A percentile compares a stretch with the other conserved stretches of the same genome.
phyloP scores from a whole-genome alignment of 2,797 vertebrate genomes.

The Urocyon cinereoargenteus region DNA sequence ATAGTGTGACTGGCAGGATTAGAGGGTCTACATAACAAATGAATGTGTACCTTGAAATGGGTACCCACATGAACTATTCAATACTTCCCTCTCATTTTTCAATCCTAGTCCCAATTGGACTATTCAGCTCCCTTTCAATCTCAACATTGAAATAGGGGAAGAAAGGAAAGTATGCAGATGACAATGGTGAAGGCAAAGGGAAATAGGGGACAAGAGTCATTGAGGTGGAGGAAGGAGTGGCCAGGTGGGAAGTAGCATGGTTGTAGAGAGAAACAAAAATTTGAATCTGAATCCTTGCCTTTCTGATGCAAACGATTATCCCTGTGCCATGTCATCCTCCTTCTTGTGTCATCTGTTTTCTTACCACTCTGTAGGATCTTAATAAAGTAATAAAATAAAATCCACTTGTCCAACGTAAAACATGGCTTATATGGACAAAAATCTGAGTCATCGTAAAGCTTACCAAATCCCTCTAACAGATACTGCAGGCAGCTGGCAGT shows the following conservation, averaged over 20 bases:
- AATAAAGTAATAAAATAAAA: slow-evolving; percentile 63
- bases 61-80: not conserved
- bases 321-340: not conserved
- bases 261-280: not conserved
- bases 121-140: not conserved
- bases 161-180: not conserved
- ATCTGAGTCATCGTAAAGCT: not conserved
- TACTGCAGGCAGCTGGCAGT: slow-evolving; percentile 34
- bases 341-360: not conserved
- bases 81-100: not conserved
- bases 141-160: not conserved
- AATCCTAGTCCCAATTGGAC: not conserved
- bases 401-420: slow-evolving; percentile 40
- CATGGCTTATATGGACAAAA: not conserved
- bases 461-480: slow-evolving; percentile 48
- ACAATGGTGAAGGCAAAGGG: not conserved
- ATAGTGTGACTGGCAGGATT: not conserved
- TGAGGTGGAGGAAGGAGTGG: not conserved
- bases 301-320: not conserved
- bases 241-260: not conserved
- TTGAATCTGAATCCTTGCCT: not conserved
- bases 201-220: not conserved
- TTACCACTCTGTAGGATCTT: not conserved
- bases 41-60: not conserved
- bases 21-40: not conserved